phyloP scores from a whole-genome alignment of 2,888 invertebrate species.

The Zygogramma bicolorata region DNA sequence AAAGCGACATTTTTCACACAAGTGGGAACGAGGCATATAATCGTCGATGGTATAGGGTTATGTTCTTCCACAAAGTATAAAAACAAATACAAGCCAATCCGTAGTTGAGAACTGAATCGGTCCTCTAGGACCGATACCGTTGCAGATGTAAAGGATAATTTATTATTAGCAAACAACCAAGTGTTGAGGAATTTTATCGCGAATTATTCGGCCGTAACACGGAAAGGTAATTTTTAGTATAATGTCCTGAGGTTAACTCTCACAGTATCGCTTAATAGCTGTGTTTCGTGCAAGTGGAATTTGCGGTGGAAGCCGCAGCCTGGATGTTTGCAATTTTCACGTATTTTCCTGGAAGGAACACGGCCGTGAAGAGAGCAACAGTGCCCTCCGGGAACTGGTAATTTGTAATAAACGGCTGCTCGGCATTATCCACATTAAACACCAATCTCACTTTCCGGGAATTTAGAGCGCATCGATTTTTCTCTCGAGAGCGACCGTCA shows the following conservation, averaged over 20 bases:
- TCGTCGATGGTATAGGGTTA: too few species aligned
- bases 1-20: too few species aligned
- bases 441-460: neutral
- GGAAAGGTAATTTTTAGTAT: neutral
- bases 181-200: neutral
- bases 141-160: neutral
- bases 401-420: slow-evolving; percentile 6
- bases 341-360: neutral
- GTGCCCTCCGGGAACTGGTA: neutral
- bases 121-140: neutral
- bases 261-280: neutral
- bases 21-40: too few species aligned
- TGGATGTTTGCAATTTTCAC: neutral
- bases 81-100: too few species aligned
- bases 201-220: neutral
- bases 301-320: neutral
- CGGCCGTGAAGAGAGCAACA: neutral
- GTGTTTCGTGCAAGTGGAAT: neutral
- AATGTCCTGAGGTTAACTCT: slow-evolving; percentile 4
- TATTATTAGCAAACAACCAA: neutral
- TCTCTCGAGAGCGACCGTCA: neutral
- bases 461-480: neutral
- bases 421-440: slow-evolving; percentile 9
- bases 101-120: too few species aligned
- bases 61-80: too few species aligned